phyloP scores from a whole-genome alignment of 1,140 invertebrate genomes.

The Babylonia areolata region DNA sequence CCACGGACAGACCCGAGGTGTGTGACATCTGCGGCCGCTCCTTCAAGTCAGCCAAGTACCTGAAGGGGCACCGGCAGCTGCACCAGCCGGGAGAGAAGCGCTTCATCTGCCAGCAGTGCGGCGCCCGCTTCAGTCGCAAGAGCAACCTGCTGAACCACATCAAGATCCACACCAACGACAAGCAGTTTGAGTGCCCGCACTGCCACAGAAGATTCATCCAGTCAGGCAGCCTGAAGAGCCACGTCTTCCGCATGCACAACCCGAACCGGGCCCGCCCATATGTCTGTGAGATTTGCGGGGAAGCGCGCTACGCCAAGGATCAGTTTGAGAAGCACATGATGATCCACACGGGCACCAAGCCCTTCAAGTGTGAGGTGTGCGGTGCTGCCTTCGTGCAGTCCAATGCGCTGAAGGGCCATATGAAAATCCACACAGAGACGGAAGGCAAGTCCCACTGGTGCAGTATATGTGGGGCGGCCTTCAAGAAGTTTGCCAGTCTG shows the following conservation, averaged over 20 bases:
- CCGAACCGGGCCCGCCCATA: constrained; percentile 78
- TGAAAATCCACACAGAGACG: constrained; percentile 32
- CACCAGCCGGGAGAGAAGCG: background rate
- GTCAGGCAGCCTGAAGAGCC: constrained; percentile 12
- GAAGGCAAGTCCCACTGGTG: constrained; percentile 20
- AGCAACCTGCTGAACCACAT: constrained; percentile 18
- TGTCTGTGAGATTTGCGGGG: constrained; percentile 85
- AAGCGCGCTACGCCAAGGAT: constrained; percentile 91
- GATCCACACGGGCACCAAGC: constrained; percentile 81
- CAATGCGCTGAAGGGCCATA: constrained; percentile 87
- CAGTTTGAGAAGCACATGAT: constrained; percentile 86
- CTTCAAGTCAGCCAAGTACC: background rate
- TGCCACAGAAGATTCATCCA: background rate
- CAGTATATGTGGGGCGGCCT: background rate
- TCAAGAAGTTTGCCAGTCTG: background rate
- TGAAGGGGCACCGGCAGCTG: background rate
- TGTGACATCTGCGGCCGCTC: constrained; percentile 17
- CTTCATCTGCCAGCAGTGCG: constrained; percentile 2
- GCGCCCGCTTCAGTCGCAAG: background rate
- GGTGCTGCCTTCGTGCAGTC: constrained; percentile 92
- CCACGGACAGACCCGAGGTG: background rate
- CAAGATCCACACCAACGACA: constrained; percentile 21
- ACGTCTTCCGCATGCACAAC: background rate
- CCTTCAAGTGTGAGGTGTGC: constrained; percentile 57
- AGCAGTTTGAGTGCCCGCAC: constrained; percentile 24